Percentiles rank a stretch among this genome's conserved stretches.
These are phyloP conservation scores for Sicus ferrugineus DNA, from an alignment of 2,888 invertebrate genomes.

Conservation along the genomic window DNA sequence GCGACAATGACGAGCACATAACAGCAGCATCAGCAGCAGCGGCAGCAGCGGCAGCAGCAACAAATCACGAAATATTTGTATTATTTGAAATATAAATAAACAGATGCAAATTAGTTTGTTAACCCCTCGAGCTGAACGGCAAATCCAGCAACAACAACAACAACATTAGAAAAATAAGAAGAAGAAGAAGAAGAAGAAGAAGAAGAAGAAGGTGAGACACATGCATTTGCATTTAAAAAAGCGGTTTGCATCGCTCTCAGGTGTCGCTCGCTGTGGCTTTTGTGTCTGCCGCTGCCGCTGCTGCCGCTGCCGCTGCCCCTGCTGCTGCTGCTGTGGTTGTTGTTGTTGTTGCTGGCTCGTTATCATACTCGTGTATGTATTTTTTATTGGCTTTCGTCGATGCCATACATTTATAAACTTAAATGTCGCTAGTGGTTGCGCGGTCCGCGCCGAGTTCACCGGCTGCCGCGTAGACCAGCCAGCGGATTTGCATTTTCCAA, in stretches of 20 bases:
- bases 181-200: neutral
- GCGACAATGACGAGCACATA: too few relatives aligned
- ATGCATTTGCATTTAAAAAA: slow-evolving; percentile 18
- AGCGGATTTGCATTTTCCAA: too few relatives aligned
- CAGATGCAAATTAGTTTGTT: slow-evolving; percentile 50
- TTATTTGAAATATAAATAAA: slow-evolving; percentile 27
- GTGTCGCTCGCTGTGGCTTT: slow-evolving; percentile 30
- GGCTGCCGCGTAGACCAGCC: too few relatives aligned
- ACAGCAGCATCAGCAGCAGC: neutral
- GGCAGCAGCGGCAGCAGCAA: neutral
- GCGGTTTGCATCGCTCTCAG: slow-evolving; percentile 35
- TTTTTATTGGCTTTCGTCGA: too few relatives aligned
- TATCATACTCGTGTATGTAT: neutral
- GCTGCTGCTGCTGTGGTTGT: neutral
- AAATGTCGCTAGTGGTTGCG: neutral
- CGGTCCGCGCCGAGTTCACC: too few relatives aligned
- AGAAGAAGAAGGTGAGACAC: slow-evolving; percentile 1
- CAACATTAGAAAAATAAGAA: neutral
- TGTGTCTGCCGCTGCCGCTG: neutral
- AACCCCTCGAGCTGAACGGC: slow-evolving; percentile 35
- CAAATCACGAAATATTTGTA: neutral
- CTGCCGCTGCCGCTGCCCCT: neutral
- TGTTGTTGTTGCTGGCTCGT: neutral
- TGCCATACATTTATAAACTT: neutral
- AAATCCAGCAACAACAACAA: slow-evolving; percentile 21